Conservation (phyloP, 2,113 vertebrate species). For the Eclectus roratus region DNA sequence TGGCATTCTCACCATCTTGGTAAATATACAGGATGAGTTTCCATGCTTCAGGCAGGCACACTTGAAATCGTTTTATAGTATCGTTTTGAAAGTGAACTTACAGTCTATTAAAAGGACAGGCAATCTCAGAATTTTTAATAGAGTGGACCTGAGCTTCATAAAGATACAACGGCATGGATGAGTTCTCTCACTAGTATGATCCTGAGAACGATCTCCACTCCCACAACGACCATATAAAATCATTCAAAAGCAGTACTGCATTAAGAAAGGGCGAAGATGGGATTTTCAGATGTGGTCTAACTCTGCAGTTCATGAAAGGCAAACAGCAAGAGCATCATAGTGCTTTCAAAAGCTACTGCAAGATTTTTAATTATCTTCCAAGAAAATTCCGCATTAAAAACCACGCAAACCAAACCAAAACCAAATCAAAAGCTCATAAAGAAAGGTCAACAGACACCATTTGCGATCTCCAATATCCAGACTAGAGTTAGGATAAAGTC, state of each 20-base stretch:
- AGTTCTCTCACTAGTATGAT: constrained; percentile 8
- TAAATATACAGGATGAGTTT: not conserved
- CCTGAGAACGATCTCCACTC: constrained; percentile 13
- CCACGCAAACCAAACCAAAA: not conserved
- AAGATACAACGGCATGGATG: constrained; percentile 8
- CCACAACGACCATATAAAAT: not conserved
- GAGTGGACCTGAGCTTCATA: constrained; percentile 19
- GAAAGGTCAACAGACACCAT: not conserved
- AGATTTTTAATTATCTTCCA: not conserved
- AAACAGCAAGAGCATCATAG: not conserved
- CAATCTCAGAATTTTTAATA: constrained; percentile 28
- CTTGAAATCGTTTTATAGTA: not conserved
- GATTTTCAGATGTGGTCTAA: not conserved
- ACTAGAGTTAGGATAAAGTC: not conserved
- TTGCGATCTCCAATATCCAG: not conserved
- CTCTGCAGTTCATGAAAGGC: not conserved
- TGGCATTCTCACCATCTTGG: not conserved
- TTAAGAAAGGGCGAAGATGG: not conserved
- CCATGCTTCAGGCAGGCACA: not conserved
- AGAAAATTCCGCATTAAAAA: not conserved
- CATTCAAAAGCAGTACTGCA: not conserved
- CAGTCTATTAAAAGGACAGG: constrained; percentile 19
- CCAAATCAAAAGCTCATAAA: not conserved
- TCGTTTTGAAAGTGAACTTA: constrained; percentile 2
- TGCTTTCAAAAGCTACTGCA: not conserved